Evolutionary conservation across 2,113 vertebrate species (phyloP), one percentile per base, ranked within the genome.

Genomic region (Rhinopomastus cyanomelas): DNA sequence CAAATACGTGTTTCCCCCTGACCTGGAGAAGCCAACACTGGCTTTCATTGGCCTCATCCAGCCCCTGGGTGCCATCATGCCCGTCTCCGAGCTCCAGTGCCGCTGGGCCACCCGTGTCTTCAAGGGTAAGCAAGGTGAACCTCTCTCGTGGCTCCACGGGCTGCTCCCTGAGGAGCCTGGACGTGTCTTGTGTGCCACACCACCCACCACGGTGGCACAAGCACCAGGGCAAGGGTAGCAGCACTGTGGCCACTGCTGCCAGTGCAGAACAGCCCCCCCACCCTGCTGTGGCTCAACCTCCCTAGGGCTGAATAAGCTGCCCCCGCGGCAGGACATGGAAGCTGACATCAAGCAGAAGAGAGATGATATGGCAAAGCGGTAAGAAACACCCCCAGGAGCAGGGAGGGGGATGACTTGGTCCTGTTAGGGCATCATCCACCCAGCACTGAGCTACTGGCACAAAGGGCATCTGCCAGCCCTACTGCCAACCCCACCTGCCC

Each of bases 61-160:
- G 64, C 87, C 97, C 7, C 77, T 96, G 32, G 99, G 98, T 21
- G 97, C 98, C 34, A 96, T 98, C 59, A 98, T 98, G 97, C 98
- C 98, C 14, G 39, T 97, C 72, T 93, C 98, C 3, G 99, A 99
- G 95, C 95, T 99, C 88, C 99, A 99, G 93, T 97, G 97, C n/a
- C 97, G 98, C 57, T 99, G 98, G 98, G 98, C 96, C 64, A 96
- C 97, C 5, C 97, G 81, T 3, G 95, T 98, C n/a, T 98, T 99
- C 87, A 95, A 97, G 92, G 98, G 99, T 99, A 97, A 95, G 95
- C 27, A 4, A 75, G 21, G 20, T 34, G 75, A 85, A 52, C 13
- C 26, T 44, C 44, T 25, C 12, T 22, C 16, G 20, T 12, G 22
- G 34, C 25, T 73, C 27, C 30, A 57, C 0, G 0, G 48, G 32